Conservation (phyloP, 2,888 invertebrate genomes). For the Petrolisthes manimaculis region DNA sequence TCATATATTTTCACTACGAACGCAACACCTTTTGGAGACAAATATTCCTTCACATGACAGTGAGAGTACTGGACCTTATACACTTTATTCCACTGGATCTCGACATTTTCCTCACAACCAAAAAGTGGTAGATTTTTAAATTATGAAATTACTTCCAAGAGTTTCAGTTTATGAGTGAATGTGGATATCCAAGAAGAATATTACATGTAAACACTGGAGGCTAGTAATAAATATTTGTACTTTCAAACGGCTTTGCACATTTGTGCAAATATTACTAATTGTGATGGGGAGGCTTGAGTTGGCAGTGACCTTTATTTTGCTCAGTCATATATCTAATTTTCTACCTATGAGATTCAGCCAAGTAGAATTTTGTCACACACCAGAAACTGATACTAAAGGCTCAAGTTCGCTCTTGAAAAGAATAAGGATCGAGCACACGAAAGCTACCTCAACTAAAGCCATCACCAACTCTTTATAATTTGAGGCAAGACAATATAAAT, state of each 20-base stretch:
- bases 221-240: conserved; percentile 58
- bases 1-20: background rate
- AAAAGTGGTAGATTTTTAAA: conserved; percentile 1
- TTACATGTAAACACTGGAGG: conserved; percentile 35
- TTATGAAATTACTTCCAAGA: background rate
- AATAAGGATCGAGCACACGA: background rate
- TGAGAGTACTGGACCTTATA: conserved; percentile 50
- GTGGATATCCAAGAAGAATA: conserved; percentile 42
- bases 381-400: background rate
- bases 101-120: conserved; percentile 25
- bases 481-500: conserved; percentile 17
- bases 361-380: background rate
- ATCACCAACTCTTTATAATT: conserved; percentile 28
- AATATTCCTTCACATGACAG: conserved; percentile 35
- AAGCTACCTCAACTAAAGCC: background rate
- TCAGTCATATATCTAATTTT: background rate
- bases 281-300: conserved; percentile 28
- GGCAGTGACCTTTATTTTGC: conserved; percentile 23
- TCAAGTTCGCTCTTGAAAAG: no score
- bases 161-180: conserved; percentile 28
- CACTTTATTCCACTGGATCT: conserved; percentile 39
- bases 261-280: conserved; percentile 38
- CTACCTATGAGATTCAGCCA: conserved; percentile 35
- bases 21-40: conserved; percentile 28
- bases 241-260: conserved; percentile 45